A percentile compares a stretch with the other conserved stretches of the same genome.
These are phyloP conservation scores for Fragum sueziense DNA, from an alignment of 2,888 invertebrate species.

Conservation along the genomic window DNA sequence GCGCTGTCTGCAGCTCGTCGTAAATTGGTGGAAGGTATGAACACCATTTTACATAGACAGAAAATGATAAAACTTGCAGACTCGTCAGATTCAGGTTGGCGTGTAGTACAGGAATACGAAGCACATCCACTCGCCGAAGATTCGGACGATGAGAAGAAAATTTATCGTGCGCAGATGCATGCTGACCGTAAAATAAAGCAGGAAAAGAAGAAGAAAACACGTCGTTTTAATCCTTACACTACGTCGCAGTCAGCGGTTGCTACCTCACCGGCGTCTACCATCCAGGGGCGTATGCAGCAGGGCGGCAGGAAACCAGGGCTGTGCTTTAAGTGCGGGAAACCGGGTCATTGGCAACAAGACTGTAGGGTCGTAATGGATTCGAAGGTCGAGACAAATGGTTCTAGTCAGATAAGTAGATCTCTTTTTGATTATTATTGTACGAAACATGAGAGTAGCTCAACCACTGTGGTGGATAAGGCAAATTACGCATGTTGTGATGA, in stretches of 20 bases:
- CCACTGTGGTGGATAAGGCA: too few relatives aligned
- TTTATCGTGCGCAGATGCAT: conserved; percentile 36
- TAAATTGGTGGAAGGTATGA: conserved; percentile 10
- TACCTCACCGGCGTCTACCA: neutral
- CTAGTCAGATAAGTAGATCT: conserved; percentile 28
- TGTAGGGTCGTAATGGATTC: neutral
- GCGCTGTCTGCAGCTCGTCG: neutral
- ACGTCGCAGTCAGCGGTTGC: neutral
- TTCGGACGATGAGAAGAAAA: conserved; percentile 45
- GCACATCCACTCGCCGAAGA: conserved; percentile 39
- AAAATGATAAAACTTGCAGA: conserved; percentile 34
- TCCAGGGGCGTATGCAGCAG: neutral
- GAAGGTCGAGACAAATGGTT: neutral
- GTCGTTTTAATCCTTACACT: conserved; percentile 17
- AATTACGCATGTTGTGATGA: neutral
- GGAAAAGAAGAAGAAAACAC: conserved; percentile 12
- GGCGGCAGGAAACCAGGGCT: conserved; percentile 21
- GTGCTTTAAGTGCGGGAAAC: conserved; percentile 37
- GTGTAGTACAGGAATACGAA: conserved; percentile 22
- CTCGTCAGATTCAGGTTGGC: conserved; percentile 27
- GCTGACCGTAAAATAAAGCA: conserved; percentile 33
- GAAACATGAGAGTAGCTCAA: too few relatives aligned
- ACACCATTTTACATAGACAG: conserved; percentile 9
- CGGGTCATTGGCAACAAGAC: conserved; percentile 37
- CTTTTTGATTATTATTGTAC: too few relatives aligned